Base-by-base conservation (phyloP, 1,140 invertebrate genomes). In the Drosophila nasuta region DNA sequence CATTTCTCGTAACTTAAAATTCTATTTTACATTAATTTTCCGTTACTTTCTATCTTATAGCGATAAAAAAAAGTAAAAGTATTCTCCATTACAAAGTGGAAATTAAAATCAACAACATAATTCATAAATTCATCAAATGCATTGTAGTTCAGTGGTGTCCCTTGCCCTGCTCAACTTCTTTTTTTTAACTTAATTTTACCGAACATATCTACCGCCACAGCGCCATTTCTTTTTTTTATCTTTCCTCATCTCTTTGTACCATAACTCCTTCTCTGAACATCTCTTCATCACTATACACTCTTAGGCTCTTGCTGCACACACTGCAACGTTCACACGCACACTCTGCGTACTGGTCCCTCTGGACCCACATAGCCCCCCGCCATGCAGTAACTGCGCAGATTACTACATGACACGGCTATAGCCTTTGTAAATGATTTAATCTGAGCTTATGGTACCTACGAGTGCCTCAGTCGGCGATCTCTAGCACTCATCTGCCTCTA, bases 301-400 rank as follows among this genome's bases (percentile, higher is more conserved):
- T 57, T 10, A 33, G 30, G 54, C 43, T 57, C 52, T 48, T 49
- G 52, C 43, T 58, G 54, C 64, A 67, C 52, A 45, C 52, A 13
- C 48, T 58, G 35, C 48, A 54, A 64, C 49, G 49, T 28, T 54
- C 33, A 8, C 35, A 43, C 48, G 62, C 49, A 51, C 11, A 8
- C 5, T n/a, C 49, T 51, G 49, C 25, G 49, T 30, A 2, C 7
- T n/a, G 49, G 54, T 57, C 33, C 54, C 54, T 57, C 54, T 57
- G 35, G 15, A 20, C 64, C 35, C 64, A 52, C 30, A 46, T 48
- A 57, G 64, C 17, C 64, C 52, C 52, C 52, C 64, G 10, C 15
- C 64, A 66, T 49, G 33, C 8, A 41, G 33, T 57, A 2, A 57
- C 33, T 57, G 54, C 51, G 51, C 49, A 65, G 49, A 41, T 54